These are phyloP conservation scores for Phenganax subtilis DNA, from an alignment of 92 coral and sea anemone genomes.

Conservation along the genomic window DNA sequence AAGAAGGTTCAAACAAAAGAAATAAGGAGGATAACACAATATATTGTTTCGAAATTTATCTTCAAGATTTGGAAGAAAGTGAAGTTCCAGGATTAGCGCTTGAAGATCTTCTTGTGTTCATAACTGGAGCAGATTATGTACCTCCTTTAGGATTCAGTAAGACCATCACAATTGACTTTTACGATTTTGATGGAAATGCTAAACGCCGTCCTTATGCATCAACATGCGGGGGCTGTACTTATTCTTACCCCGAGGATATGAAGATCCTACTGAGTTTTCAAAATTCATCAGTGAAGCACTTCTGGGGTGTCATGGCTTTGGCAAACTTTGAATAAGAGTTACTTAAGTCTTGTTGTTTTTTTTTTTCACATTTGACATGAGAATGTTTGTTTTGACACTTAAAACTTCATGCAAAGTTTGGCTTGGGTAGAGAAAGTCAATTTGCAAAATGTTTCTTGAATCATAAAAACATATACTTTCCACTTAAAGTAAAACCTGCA, in stretches of 20 bases:
- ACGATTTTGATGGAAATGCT: constrained; percentile 39
- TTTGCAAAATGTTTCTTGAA: too few relatives aligned
- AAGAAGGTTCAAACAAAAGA: constrained; percentile 34
- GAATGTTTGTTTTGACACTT: too few relatives aligned
- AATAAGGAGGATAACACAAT: too few relatives aligned
- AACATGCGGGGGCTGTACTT: constrained; percentile 52
- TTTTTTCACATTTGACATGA: too few relatives aligned
- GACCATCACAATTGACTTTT: constrained; percentile 39
- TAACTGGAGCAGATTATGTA: constrained; percentile 45
- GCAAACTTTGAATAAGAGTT: constrained; percentile 32
- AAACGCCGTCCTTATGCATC: constrained; percentile 57
- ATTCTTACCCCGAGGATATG: constrained; percentile 50
- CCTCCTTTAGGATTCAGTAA: constrained; percentile 56
- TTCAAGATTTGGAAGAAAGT: constrained; percentile 28
- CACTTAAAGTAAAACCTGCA: too few relatives aligned
- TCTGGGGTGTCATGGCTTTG: constrained; percentile 55
- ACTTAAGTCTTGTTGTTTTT: too few relatives aligned
- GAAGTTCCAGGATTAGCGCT: constrained; percentile 52
- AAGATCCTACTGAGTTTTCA: constrained; percentile 51
- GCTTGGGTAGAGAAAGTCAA: too few relatives aligned
- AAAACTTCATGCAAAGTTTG: too few relatives aligned
- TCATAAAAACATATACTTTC: too few relatives aligned
- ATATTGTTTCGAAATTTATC: constrained; percentile 52
- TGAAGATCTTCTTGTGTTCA: constrained; percentile 56
- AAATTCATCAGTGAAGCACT: constrained; percentile 47